These are phyloP conservation scores for Cardinalis cardinalis DNA, from an alignment of 2,113 vertebrate genomes.

Conservation along the genomic window DNA sequence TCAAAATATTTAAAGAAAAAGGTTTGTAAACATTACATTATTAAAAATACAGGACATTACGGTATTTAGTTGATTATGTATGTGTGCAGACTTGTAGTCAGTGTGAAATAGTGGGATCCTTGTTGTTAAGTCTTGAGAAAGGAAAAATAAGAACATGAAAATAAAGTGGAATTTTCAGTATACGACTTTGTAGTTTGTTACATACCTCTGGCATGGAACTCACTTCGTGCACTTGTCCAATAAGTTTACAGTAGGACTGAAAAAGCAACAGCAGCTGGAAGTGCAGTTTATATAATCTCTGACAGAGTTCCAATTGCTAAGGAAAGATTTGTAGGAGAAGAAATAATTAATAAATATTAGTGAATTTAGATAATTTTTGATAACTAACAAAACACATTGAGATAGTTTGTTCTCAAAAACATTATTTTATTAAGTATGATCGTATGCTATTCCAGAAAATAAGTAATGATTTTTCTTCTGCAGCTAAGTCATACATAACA, in stretches of 20 bases:
- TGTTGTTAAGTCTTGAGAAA: neutral
- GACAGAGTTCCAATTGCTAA: conserved; percentile 98
- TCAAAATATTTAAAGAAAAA: neutral
- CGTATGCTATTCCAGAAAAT: neutral
- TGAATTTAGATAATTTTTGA: neutral
- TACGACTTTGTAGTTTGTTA: neutral
- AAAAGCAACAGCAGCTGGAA: conserved; percentile 98
- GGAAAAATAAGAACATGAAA: neutral
- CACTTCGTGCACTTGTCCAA: conserved; percentile 93
- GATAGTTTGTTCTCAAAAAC: neutral
- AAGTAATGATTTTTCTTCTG: neutral
- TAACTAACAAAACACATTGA: neutral
- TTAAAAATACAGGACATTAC: neutral
- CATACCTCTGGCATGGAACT: conserved; percentile 95
- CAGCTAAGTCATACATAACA: neutral
- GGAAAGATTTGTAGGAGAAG: conserved; percentile 41
- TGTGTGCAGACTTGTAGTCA: neutral
- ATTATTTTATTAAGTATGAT: neutral
- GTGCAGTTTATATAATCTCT: conserved; percentile 96
- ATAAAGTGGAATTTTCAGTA: neutral
- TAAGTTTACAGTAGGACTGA: conserved; percentile 98
- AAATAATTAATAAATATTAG: conserved; percentile 34
- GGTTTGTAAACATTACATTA: neutral
- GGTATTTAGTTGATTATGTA: neutral
- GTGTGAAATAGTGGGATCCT: neutral